Evolutionary conservation across 2,888 invertebrate genomes (phyloP).

Genomic region (Norana najaformis): DNA sequence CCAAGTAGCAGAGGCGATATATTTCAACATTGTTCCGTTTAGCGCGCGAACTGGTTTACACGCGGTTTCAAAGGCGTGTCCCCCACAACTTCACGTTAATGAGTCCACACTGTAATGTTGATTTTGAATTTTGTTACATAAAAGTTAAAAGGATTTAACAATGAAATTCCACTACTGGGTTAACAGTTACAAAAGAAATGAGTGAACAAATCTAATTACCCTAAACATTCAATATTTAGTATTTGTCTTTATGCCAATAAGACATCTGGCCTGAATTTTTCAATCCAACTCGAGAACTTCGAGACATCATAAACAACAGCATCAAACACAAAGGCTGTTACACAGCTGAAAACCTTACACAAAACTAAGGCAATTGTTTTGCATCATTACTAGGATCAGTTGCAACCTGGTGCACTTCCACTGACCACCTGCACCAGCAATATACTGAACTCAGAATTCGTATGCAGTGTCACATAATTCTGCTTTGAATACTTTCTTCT

Average conservation of each 20-base stretch:
- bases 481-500: not conserved
- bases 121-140: not conserved
- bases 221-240: not conserved
- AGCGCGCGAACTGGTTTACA: too few species aligned
- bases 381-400: not conserved
- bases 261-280: not conserved
- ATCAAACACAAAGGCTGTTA: not conserved
- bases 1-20: too few species aligned
- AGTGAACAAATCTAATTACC: not conserved
- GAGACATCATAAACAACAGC: not conserved
- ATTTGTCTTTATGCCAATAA: not conserved
- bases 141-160: slow-evolving; percentile 1
- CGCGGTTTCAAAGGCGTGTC: too few species aligned
- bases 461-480: not conserved
- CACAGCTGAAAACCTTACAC: not conserved
- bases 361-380: not conserved
- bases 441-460: not conserved
- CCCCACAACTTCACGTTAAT: too few species aligned
- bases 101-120: too few species aligned
- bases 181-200: not conserved
- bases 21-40: too few species aligned
- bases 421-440: not conserved
- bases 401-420: not conserved
- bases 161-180: not conserved
- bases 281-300: not conserved